Conservation (phyloP, 1,140 invertebrate genomes). For the Drosophila yakuba region DNA sequence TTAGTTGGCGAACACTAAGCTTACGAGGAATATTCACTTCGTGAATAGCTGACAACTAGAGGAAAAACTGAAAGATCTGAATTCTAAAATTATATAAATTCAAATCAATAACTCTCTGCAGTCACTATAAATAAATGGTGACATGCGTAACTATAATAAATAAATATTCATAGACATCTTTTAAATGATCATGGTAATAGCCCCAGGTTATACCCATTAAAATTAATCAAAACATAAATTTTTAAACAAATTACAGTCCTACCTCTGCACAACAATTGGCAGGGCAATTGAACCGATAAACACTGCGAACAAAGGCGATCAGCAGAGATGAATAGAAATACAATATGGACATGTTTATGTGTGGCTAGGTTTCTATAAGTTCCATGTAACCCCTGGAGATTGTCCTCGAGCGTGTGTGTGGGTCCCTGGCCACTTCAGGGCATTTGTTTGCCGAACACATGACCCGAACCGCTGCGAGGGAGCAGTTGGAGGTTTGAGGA, state of each 20-base stretch:
- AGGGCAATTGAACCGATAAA: slow-evolving; percentile 43
- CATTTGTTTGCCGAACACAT: slow-evolving; percentile 39
- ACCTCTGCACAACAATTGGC: slow-evolving; percentile 24
- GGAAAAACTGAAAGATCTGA: too few species aligned
- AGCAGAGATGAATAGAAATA: slow-evolving; percentile 27
- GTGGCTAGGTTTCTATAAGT: slow-evolving; percentile 29
- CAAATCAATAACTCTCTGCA: not conserved
- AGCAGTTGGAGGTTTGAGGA: slow-evolving; percentile 27
- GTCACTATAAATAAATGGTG: not conserved
- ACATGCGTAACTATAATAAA: not conserved
- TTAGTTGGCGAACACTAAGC: not conserved
- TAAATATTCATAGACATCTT: not conserved
- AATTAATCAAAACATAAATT: slow-evolving; percentile 17
- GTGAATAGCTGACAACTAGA: not conserved
- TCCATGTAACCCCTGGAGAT: slow-evolving; percentile 31
- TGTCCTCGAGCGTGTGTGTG: slow-evolving; percentile 44
- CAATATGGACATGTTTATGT: slow-evolving; percentile 41
- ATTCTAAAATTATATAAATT: not conserved
- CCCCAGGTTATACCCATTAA: not conserved
- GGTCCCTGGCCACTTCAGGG: slow-evolving; percentile 32
- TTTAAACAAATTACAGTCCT: slow-evolving; percentile 40
- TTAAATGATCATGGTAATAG: not conserved
- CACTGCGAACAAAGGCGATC: slow-evolving; percentile 38
- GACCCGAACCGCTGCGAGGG: slow-evolving; percentile 20
- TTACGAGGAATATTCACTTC: too few species aligned